A percentile compares a stretch with the other conserved stretches of the same genome.
These are phyloP conservation scores for Apodemia duryi DNA, from an alignment of 2,888 invertebrate species.

Conservation along the genomic window DNA sequence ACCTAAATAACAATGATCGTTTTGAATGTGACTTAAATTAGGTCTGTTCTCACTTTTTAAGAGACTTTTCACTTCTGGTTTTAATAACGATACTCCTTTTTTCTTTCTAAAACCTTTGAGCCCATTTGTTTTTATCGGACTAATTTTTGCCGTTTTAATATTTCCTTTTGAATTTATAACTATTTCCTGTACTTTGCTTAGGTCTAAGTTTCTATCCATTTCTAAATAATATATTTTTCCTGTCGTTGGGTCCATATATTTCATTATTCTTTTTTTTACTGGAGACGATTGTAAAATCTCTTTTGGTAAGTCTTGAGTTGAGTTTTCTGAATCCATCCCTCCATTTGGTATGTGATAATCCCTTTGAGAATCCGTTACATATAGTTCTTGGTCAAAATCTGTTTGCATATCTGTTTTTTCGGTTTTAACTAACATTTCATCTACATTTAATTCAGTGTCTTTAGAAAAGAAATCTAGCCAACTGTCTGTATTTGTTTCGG, in stretches of 20 bases:
- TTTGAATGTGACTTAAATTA: constrained; percentile 53
- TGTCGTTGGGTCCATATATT: constrained; percentile 64
- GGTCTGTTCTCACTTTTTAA: constrained; percentile 40
- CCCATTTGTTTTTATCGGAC: constrained; percentile 59
- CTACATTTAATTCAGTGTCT: constrained; percentile 58
- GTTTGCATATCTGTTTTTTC: constrained; percentile 40
- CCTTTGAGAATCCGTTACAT: constrained; percentile 13
- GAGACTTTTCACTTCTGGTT: constrained; percentile 54
- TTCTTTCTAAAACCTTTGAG: constrained; percentile 47
- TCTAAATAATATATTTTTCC: constrained; percentile 68
- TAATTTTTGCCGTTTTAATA: constrained; percentile 54
- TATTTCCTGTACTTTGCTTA: constrained; percentile 65
- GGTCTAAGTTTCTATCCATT: constrained; percentile 59
- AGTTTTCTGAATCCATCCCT: constrained; percentile 13
- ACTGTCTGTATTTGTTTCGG: constrained; percentile 36
- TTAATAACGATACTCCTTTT: constrained; percentile 51
- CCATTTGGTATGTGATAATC: constrained; percentile 22
- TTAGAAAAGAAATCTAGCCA: constrained; percentile 69
- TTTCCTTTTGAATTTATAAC: constrained; percentile 52
- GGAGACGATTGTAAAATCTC: constrained; percentile 35
- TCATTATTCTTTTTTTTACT: constrained; percentile 59
- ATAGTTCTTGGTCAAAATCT: background rate
- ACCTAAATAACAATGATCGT: constrained; percentile 67
- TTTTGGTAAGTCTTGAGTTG: constrained; percentile 38
- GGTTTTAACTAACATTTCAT: constrained; percentile 66